Conservation (phyloP, 2,797 vertebrate genomes). For the Chromis chromis region DNA sequence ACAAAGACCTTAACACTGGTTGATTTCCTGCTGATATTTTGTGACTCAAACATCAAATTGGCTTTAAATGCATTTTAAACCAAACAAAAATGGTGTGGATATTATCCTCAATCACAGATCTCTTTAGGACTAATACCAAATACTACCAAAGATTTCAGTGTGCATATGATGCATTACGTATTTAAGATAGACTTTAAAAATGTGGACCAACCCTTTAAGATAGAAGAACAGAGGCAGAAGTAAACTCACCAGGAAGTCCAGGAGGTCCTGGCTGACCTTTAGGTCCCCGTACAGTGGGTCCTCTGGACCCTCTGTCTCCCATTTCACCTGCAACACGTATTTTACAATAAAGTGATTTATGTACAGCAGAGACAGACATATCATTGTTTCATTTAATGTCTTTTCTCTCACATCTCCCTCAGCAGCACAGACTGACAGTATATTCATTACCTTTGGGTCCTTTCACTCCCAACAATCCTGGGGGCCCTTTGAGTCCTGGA, state of each 20-base stretch:
- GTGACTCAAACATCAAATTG: neutral
- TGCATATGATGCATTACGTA: neutral
- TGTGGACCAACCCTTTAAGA: neutral
- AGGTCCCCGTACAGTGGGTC: slow-evolving; percentile 89
- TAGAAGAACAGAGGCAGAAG: neutral
- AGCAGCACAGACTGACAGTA: neutral
- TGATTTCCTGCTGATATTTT: neutral
- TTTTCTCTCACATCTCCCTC: neutral
- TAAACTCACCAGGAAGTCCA: slow-evolving; percentile 92
- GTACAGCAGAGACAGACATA: neutral
- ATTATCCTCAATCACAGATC: neutral
- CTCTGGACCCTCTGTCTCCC: slow-evolving; percentile 94
- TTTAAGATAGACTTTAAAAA: neutral
- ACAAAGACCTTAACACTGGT: neutral
- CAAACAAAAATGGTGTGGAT: neutral
- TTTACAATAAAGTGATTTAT: neutral
- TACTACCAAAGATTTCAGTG: neutral
- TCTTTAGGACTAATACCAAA: neutral
- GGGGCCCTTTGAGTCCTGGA: slow-evolving; percentile 95
- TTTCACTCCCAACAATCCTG: slow-evolving; percentile 88
- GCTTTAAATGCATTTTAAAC: too few relatives aligned
- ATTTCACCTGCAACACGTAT: slow-evolving; percentile 87
- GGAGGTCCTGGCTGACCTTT: slow-evolving; percentile 92
- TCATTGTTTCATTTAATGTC: neutral
- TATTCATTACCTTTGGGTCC: slow-evolving; percentile 91